Evolutionary conservation across 2,797 vertebrate genomes (phyloP).

Genomic region (Scleropages formosus): DNA sequence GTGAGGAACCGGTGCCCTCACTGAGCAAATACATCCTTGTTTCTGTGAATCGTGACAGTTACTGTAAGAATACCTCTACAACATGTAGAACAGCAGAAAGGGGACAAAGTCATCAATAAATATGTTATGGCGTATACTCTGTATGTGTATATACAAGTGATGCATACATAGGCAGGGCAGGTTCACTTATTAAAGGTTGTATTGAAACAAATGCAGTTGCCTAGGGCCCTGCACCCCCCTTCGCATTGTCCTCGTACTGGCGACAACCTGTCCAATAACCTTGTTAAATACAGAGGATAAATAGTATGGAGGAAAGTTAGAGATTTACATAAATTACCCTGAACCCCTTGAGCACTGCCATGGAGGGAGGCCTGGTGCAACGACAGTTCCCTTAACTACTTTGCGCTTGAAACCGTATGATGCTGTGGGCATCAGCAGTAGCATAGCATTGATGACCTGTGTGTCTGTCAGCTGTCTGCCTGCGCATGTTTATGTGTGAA

Average conservation of each 20-base stretch:
- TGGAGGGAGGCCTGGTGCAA: no score
- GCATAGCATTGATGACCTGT: no score
- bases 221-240: constrained; percentile 42
- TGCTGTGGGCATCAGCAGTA: no score
- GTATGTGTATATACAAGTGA: constrained; percentile 50
- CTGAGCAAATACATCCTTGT: constrained; percentile 9
- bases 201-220: constrained; percentile 49
- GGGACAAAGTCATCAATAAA: constrained; percentile 57
- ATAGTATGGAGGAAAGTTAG: constrained; percentile 3
- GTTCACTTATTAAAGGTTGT: constrained; percentile 28
- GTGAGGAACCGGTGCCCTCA: background rate
- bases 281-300: constrained; percentile 28
- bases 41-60: constrained; percentile 17
- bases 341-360: background rate
- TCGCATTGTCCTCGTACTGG: constrained; percentile 33
- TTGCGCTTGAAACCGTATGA: no score
- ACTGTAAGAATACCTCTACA: constrained; percentile 44
- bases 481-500: constrained; percentile 44
- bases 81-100: constrained; percentile 51
- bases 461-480: constrained; percentile 70
- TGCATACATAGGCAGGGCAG: constrained; percentile 34
- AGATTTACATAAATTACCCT: background rate
- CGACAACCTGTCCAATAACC: constrained; percentile 27
- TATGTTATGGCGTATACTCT: constrained; percentile 57
- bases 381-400: no score